phyloP scores from a whole-genome alignment of 2,113 vertebrate species.

The Malaclemys terrapin region DNA sequence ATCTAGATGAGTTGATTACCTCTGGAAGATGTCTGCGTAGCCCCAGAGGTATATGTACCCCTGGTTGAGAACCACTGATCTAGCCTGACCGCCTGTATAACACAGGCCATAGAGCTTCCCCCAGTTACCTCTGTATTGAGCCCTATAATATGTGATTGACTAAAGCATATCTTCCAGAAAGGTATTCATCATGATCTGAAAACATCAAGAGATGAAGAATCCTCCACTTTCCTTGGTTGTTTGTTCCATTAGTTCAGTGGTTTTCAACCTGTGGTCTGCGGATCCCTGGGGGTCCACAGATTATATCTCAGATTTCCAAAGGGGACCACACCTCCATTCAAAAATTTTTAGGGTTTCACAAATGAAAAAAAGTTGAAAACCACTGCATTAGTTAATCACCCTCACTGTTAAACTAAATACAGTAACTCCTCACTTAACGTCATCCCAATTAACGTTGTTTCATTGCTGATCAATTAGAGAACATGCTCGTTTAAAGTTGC shows the following conservation, averaged over 20 bases:
- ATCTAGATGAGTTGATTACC: no score
- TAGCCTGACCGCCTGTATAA: neutral
- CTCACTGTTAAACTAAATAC: neutral
- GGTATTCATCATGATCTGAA: neutral
- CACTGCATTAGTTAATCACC: neutral
- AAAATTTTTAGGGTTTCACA: neutral
- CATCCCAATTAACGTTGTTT: no score
- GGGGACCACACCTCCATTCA: neutral
- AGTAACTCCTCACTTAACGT: no score
- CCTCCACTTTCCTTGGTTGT: neutral
- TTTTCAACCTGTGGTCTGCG: neutral
- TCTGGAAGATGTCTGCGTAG: no score
- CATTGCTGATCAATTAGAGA: no score
- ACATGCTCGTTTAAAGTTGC: no score
- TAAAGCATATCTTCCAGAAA: neutral
- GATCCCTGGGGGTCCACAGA: neutral
- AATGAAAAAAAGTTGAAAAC: neutral
- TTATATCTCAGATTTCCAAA: neutral
- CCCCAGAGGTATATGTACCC: no score
- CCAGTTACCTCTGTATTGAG: no score
- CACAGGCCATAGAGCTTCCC: neutral
- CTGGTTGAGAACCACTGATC: no score
- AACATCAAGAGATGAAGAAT: neutral
- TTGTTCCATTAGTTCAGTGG: neutral
- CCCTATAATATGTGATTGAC: neutral